A percentile compares a stretch with the other conserved stretches of the same genome.
Evolutionary conservation across 2,888 invertebrate species (phyloP).

Genomic region (Pammene fasciana): DNA sequence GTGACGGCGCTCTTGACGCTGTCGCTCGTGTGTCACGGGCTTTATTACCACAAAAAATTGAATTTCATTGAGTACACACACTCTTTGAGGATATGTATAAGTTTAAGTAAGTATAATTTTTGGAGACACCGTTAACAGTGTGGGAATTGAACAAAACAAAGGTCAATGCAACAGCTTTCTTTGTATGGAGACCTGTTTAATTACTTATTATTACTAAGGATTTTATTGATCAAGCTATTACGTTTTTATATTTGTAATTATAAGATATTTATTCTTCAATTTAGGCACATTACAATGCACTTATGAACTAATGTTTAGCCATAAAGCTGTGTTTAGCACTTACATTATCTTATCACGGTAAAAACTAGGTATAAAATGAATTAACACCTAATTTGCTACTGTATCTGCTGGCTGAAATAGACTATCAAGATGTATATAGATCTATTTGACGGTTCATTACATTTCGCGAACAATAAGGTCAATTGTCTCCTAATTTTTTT

Average conservation of each 20-base stretch:
- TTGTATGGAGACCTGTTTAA: too few relatives aligned
- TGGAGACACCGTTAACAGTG: not conserved
- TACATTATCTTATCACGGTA: not conserved
- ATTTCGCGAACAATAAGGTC: slow-evolving; percentile 14
- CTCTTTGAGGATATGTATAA: not conserved
- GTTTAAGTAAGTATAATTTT: not conserved
- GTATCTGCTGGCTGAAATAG: not conserved
- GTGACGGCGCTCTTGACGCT: slow-evolving; percentile 53
- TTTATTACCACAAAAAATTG: slow-evolving; percentile 51
- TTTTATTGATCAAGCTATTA: too few relatives aligned
- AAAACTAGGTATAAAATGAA: not conserved
- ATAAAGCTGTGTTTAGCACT: not conserved
- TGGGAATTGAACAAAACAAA: too few relatives aligned
- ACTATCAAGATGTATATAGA: not conserved
- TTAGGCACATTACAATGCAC: too few relatives aligned
- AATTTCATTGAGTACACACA: not conserved
- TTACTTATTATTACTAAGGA: too few relatives aligned
- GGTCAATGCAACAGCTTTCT: too few relatives aligned
- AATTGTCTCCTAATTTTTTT: slow-evolving; percentile 18
- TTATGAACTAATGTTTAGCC: too few relatives aligned
- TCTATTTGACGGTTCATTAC: not conserved
- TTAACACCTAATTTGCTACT: not conserved
- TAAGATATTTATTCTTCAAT: too few relatives aligned
- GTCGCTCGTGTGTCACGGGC: slow-evolving; percentile 55
- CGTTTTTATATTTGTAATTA: too few relatives aligned